Base-by-base conservation (phyloP, 2,113 vertebrate species). In the Nyctereutes procyonoides region DNA sequence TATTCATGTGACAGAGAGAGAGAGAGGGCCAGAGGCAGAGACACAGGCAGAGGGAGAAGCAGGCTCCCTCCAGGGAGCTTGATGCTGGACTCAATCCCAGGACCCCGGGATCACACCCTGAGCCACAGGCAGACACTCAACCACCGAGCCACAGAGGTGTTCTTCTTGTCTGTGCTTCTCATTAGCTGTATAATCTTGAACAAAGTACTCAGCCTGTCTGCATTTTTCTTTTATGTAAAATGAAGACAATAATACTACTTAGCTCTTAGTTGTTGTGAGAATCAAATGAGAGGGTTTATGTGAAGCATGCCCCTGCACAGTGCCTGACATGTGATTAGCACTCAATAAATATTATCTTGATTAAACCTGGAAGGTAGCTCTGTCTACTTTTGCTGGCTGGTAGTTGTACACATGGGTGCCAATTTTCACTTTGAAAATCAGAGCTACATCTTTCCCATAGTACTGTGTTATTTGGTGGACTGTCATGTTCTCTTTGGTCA, bases 371-470 rank as follows among this genome's bases (percentile, higher is more conserved):
- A 73, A 48, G 43, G 77, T 30, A 53, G 77, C 30, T 82, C 65
- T 82, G 12, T 67, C 43, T 92, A 1, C 19, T 65, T 22, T 85
- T 53, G 1, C 67, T 81, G 73, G 32, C n/a, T 88, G 58, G 30
- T 65, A 56, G 13, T 83, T 93, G 43, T 43, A 43, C 0, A 12
- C 15, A 0, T 81, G 84, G 58, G 2, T 84, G 11, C 55, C 84
- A 13, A 17, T 96, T 90, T 48, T 96, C 32, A 22, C 91, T 93
- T 79, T 79, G 74, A 63, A 28, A 95, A 88, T 82, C 73, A 12
- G 51, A 96, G 71, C 80, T 85, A 90, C 55, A 4, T 43, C 55
- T 90, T 86, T 62, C 32, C 32, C 84, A 77, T 30, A 43, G 63
- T 90, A 73, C 65, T 89, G 24, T 58, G 67, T 0, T 53, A 3